Conservation (phyloP, 2,113 vertebrate genomes). For the Menidia beryllina region DNA sequence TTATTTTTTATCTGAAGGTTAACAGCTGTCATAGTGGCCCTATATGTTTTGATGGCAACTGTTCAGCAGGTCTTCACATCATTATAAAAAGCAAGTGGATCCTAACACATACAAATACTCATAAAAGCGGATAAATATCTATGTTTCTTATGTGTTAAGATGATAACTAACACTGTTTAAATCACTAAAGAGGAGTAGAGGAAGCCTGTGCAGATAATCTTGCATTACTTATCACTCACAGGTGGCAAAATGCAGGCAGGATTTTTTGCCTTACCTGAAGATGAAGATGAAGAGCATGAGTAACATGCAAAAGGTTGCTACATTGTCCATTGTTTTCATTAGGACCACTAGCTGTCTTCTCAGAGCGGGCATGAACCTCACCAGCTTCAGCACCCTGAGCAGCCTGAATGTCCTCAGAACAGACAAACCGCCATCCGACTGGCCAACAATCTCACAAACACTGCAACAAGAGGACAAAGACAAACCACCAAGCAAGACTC, state of each 20-base stretch:
- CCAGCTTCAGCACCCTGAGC: conserved; percentile 94
- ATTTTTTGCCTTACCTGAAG: conserved; percentile 86
- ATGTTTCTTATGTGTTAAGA: background rate
- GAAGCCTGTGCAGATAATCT: background rate
- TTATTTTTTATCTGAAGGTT: conserved; percentile 34
- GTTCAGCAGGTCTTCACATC: conserved; percentile 5
- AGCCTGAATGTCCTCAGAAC: conserved; percentile 95
- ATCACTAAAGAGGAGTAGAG: background rate
- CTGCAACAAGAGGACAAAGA: conserved; percentile 64
- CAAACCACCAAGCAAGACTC: too few relatives aligned
- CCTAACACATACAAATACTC: background rate
- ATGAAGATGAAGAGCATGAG: conserved; percentile 99
- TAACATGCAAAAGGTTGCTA: conserved; percentile 98
- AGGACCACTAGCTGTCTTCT: conserved; percentile 95
- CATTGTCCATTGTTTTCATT: conserved; percentile 99
- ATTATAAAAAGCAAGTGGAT: background rate
- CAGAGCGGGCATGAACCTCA: conserved; percentile 95
- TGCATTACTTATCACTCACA: background rate
- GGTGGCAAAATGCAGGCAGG: too few relatives aligned
- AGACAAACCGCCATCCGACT: conserved; percentile 92
- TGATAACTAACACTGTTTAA: background rate
- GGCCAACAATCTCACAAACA: conserved; percentile 95
- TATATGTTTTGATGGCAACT: conserved; percentile 1
- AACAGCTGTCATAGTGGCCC: conserved; percentile 22
- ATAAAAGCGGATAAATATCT: background rate